These are phyloP conservation scores for Cinclus mexicanus DNA, from an alignment of 2,113 vertebrate species.

Conservation along the genomic window DNA sequence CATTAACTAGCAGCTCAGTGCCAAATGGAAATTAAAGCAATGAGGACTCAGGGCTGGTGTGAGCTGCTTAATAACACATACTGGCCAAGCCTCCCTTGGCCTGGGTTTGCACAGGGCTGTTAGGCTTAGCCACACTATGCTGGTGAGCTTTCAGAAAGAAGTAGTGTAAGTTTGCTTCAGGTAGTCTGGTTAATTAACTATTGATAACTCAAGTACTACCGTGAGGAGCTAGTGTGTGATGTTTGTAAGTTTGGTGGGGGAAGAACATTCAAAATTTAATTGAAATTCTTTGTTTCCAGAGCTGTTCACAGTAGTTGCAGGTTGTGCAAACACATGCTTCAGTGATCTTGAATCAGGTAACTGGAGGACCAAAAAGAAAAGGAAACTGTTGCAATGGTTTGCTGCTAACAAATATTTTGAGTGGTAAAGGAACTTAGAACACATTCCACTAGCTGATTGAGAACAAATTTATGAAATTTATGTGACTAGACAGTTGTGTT, in stretches of 20 bases:
- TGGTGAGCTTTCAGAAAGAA: background rate
- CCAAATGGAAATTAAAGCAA: conserved; percentile 39
- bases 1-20: background rate
- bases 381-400: background rate
- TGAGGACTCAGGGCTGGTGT: background rate
- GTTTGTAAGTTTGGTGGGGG: background rate
- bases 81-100: background rate
- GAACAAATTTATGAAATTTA: background rate
- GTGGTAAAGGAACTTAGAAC: background rate
- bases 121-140: background rate
- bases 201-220: background rate
- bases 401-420: background rate
- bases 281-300: background rate
- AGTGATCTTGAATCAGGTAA: background rate
- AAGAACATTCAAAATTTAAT: background rate
- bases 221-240: background rate
- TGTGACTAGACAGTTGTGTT: background rate
- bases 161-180: background rate
- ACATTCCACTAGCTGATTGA: background rate
- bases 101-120: background rate
- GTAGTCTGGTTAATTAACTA: background rate
- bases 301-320: background rate
- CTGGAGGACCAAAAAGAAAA: background rate
- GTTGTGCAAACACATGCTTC: background rate
- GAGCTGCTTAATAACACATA: background rate